phyloP scores from a whole-genome alignment of 2,113 vertebrate genomes.

The Nannospalax galili region DNA sequence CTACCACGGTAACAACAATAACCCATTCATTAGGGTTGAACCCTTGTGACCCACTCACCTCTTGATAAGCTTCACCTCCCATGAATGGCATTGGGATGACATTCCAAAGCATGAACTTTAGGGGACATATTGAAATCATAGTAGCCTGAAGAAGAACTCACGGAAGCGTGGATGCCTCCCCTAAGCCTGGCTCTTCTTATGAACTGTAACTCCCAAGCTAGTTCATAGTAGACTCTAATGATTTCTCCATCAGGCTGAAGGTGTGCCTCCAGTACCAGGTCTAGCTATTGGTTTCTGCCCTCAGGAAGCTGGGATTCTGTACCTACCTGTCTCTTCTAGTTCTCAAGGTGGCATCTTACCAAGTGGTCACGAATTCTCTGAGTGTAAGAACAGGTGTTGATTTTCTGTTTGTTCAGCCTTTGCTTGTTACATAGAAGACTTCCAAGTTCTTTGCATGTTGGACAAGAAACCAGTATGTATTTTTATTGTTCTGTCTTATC shows the following conservation, averaged over 20 bases:
- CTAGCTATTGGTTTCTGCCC: background rate
- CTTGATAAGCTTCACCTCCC: no score
- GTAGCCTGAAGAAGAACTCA: no score
- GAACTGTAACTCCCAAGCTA: no score
- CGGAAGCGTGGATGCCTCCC: no score
- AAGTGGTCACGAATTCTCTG: background rate
- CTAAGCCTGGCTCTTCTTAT: no score
- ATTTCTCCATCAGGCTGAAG: background rate
- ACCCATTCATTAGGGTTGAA: no score
- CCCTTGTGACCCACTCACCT: no score
- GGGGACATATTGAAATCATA: no score
- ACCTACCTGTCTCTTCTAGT: background rate
- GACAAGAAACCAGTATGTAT: background rate
- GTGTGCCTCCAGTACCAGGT: background rate
- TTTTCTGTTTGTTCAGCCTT: conserved; percentile 24
- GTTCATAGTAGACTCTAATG: no score
- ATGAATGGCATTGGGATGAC: no score
- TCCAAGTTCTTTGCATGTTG: background rate
- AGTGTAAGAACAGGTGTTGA: background rate
- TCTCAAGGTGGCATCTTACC: background rate
- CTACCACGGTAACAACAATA: no score
- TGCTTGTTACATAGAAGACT: background rate
- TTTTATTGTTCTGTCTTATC: background rate
- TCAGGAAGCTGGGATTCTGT: background rate
- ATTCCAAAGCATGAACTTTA: no score